Base-by-base conservation (phyloP, 2,797 vertebrate genomes). In the Pseudotriccus pelzelni region DNA sequence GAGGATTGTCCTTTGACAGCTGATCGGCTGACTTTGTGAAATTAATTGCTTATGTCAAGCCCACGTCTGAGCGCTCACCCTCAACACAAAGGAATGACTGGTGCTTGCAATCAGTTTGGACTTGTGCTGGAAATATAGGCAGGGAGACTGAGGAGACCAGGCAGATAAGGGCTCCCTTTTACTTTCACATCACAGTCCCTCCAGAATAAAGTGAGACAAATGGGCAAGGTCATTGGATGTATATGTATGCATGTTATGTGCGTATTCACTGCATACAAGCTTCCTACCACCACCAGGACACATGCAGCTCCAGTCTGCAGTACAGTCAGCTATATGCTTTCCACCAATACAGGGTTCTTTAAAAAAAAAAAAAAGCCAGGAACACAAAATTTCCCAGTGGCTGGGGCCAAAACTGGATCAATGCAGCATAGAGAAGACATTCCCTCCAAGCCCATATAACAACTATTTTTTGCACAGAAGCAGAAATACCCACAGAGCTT, bases 1-100 rank as follows among this genome's bases (percentile, higher is more conserved):
- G 30, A 84, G 63, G 68, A 82, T 87, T 82, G 70, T 87, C 53
- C 70, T 94, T 53, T 89, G 75, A 87, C 5, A 7, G 88, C 52
- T 50, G 30, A 94, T 91, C 8, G 1, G 34, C 60, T 72, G 59
- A 72, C 86, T 87, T 68, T 50, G 37, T 88, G 67, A 96, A 95
- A 95, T 75, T 69, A 91, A 90, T 39, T 80, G 47, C 22, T 82
- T 80, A 55, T 91, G 87, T 92, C 91, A 94, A 93, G 36, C 12
- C 63, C 24, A 10, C 9, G 46, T 78, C 81, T 62, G 58, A 87
- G 46, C 39, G 30, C 43, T 84, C 63, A 28, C 21, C 30, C 83
- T 82, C 83, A 83, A 76, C 64, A 93, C 85, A 94, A 90, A 88
- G 28, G 63, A 79, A 84, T 68, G 63, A 58, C 62, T 53, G 64